These are phyloP conservation scores for Ylistrum balloti DNA, from an alignment of 1,140 invertebrate genomes.

Conservation along the genomic window DNA sequence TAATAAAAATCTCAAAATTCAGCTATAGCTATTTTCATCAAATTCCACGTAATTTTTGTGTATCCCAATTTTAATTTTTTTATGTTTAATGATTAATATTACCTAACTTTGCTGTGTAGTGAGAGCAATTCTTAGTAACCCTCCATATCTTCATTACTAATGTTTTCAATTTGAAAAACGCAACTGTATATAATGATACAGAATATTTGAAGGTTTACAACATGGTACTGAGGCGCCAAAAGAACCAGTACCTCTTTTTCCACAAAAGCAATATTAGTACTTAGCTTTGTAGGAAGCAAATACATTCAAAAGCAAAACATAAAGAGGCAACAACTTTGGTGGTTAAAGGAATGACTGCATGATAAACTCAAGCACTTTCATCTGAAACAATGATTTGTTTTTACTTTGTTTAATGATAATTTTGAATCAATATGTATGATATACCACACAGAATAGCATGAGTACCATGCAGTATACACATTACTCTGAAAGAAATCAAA, in stretches of 20 bases:
- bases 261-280: slow-evolving; percentile 39
- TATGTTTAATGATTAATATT: too few relatives aligned
- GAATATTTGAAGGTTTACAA: not conserved
- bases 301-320: slow-evolving; percentile 40
- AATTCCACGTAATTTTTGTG: too few relatives aligned
- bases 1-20: too few relatives aligned
- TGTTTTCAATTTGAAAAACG: not conserved
- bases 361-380: slow-evolving; percentile 2
- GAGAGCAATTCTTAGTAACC: too few relatives aligned
- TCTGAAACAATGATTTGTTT: not conserved
- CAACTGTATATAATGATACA: not conserved
- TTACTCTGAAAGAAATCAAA: too few relatives aligned
- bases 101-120: too few relatives aligned
- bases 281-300: slow-evolving; percentile 38
- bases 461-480: too few relatives aligned
- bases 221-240: not conserved
- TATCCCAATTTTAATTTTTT: too few relatives aligned
- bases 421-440: not conserved
- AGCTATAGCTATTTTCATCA: too few relatives aligned
- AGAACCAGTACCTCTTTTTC: slow-evolving; percentile 32
- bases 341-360: slow-evolving; percentile 29
- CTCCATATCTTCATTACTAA: too few relatives aligned
- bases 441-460: too few relatives aligned
- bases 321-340: slow-evolving; percentile 17
- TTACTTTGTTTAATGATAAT: not conserved